Evolutionary conservation across 1,140 invertebrate genomes (phyloP).

Genomic region (Samia ricini): DNA sequence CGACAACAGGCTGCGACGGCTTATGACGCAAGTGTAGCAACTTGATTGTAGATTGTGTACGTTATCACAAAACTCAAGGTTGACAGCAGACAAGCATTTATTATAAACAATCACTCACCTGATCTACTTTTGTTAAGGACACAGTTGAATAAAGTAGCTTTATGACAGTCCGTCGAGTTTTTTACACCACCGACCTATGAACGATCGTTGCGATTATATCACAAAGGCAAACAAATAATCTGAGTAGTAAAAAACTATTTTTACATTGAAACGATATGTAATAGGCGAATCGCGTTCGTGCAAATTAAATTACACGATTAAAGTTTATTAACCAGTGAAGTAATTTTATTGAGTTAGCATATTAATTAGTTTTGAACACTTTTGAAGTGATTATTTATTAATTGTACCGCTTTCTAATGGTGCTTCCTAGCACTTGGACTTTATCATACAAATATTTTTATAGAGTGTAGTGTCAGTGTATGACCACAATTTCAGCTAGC

Average conservation of each 20-base stretch:
- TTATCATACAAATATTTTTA: too few species aligned
- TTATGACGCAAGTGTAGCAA: slow-evolving; percentile 1
- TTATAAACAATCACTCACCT: slow-evolving; percentile 6
- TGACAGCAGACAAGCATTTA: slow-evolving; percentile 2
- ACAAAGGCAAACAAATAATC: background rate
- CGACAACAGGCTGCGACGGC: too few species aligned
- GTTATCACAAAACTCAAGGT: slow-evolving; percentile 4
- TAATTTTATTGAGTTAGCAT: too few species aligned
- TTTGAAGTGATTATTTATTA: too few species aligned
- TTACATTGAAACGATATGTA: background rate
- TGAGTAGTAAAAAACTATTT: background rate
- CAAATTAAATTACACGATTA: background rate
- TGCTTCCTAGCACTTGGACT: too few species aligned
- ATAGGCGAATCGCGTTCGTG: background rate
- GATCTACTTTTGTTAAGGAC: slow-evolving; percentile 6
- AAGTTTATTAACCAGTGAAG: too few species aligned
- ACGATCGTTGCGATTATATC: background rate
- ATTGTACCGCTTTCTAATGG: too few species aligned
- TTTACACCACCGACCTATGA: background rate
- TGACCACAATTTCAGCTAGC: too few species aligned
- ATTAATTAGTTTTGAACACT: too few species aligned
- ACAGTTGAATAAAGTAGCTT: background rate
- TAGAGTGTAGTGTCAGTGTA: too few species aligned
- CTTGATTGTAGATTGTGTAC: slow-evolving; percentile 6
- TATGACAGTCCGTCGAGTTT: background rate